Evolutionary conservation across 2,888 invertebrate species (phyloP).

Genomic region (Acleris holmiana): DNA sequence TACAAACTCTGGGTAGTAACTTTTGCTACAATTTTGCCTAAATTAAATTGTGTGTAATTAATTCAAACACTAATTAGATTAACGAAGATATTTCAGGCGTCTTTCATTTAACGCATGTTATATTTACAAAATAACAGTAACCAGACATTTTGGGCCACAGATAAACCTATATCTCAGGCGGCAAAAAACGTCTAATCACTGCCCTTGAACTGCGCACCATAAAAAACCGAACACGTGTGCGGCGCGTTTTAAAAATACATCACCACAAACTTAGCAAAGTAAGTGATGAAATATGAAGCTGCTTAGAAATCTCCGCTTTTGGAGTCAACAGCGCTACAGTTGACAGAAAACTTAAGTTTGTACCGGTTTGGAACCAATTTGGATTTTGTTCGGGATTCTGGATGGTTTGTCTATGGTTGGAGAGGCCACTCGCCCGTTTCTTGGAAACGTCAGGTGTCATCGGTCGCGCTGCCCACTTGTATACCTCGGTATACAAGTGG

Average conservation of each 20-base stretch:
- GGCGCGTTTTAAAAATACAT: conserved; percentile 21
- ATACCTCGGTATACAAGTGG: too few species aligned
- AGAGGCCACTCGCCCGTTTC: conserved; percentile 29
- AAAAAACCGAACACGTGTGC: conserved; percentile 39
- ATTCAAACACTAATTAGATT: too few species aligned
- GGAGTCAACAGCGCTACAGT: background rate
- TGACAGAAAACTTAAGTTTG: conserved; percentile 20
- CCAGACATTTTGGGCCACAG: conserved; percentile 19
- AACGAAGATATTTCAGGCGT: background rate
- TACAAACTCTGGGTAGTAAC: too few species aligned
- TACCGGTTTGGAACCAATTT: conserved; percentile 30
- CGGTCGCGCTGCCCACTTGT: too few species aligned
- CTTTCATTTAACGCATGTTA: background rate
- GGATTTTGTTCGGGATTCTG: conserved; percentile 31
- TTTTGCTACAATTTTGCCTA: too few species aligned
- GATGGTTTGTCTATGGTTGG: conserved; percentile 29
- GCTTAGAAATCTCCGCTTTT: background rate
- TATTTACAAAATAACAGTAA: conserved; percentile 19
- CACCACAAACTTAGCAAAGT: conserved; percentile 16
- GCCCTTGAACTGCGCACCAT: conserved; percentile 37
- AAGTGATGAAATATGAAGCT: background rate
- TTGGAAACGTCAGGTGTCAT: conserved; percentile 36
- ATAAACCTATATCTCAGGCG: conserved; percentile 13
- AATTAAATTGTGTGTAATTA: too few species aligned
- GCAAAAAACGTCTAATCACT: conserved; percentile 38